Conservation (phyloP, 2,888 invertebrate species). For the Cephus pygmeus region DNA sequence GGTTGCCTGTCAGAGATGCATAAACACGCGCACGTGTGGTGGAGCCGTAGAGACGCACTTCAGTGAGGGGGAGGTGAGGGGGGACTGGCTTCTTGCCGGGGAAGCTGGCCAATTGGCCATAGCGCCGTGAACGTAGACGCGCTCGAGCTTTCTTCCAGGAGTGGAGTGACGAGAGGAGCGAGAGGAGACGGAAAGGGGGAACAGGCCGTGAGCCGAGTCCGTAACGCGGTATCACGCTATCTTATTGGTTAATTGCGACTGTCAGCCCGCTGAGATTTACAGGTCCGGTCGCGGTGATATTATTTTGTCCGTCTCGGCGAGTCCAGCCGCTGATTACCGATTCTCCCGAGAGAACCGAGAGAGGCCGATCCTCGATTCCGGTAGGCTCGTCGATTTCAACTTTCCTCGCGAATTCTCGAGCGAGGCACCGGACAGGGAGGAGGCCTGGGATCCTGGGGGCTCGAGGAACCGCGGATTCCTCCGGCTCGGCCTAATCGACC, state of each 20-base stretch:
- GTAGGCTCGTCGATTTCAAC: no score
- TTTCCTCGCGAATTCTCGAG: no score
- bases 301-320: slow-evolving; percentile 34
- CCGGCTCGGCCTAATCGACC: not conserved
- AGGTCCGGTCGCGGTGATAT: slow-evolving; percentile 37
- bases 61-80: not conserved
- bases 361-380: no score
- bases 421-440: no score
- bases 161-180: not conserved
- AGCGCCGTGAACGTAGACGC: no score
- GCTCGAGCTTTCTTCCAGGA: no score
- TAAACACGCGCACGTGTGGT: not conserved
- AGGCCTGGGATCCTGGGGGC: no score
- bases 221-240: slow-evolving; percentile 32
- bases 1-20: slow-evolving; percentile 2
- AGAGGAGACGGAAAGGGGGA: not conserved
- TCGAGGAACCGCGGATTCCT: no score
- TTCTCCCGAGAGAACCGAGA: slow-evolving; percentile 22
- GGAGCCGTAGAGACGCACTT: no score
- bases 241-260: slow-evolving; percentile 59
- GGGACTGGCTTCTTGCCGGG: not conserved
- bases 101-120: not conserved
- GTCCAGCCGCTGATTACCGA: slow-evolving; percentile 42
- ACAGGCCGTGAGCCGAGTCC: not conserved
- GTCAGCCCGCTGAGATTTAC: slow-evolving; percentile 49